phyloP scores from a whole-genome alignment of 2,888 invertebrate genomes.

The Crossocerus cetratus region DNA sequence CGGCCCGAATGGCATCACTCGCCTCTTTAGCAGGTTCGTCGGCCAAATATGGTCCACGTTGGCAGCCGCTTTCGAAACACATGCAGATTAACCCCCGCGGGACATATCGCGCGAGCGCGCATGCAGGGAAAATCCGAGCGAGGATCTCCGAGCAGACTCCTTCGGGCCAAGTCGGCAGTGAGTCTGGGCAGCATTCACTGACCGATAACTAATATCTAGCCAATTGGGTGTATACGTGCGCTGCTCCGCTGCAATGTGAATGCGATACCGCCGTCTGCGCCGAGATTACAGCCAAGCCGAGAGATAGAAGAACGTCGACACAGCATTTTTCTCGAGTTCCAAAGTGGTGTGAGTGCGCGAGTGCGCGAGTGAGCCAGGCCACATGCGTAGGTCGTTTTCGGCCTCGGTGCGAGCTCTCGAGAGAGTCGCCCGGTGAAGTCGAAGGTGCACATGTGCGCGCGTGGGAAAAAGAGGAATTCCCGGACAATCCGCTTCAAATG shows the following conservation, averaged over 20 bases:
- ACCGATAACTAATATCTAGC: too few relatives aligned
- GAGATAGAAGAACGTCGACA: too few relatives aligned
- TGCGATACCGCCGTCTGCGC: conserved; percentile 6
- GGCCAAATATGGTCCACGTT: background rate
- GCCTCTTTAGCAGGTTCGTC: background rate
- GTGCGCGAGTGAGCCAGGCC: background rate
- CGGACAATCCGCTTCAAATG: conserved; percentile 9
- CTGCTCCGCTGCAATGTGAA: conserved; percentile 4
- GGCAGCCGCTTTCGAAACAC: background rate
- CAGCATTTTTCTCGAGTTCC: background rate
- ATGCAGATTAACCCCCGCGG: background rate
- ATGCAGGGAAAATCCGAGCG: background rate
- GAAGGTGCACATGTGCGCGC: conserved; percentile 18
- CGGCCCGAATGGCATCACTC: background rate
- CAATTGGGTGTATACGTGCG: too few relatives aligned
- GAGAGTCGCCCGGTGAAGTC: conserved; percentile 16
- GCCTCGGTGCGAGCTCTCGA: conserved; percentile 3
- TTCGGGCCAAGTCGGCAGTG: too few relatives aligned
- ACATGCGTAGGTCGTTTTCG: conserved; percentile 12
- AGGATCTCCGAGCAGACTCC: too few relatives aligned
- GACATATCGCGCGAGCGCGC: background rate
- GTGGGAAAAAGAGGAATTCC: background rate
- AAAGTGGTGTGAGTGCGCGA: background rate
- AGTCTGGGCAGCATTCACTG: too few relatives aligned
- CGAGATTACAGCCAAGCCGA: conserved; percentile 9